Percentiles rank a stretch among this genome's conserved stretches.
Conservation (phyloP, 2,797 vertebrate species). For the Pipistrellus pipistrellus region DNA sequence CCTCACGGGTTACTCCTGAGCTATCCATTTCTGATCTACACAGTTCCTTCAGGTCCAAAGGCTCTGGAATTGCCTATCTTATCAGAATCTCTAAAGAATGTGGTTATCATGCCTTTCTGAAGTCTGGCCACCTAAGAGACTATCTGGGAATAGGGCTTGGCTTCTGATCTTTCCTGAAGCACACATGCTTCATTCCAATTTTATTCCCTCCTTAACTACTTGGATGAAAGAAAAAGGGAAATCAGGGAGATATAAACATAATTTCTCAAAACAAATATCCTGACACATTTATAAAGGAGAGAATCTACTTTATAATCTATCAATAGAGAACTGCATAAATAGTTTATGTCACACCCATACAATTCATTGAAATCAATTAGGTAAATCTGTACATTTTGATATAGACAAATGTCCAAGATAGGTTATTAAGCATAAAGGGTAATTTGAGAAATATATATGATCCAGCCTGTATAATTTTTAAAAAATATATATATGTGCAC, state of each 20-base stretch:
- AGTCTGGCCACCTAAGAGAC: background rate
- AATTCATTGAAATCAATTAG: background rate
- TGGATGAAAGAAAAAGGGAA: background rate
- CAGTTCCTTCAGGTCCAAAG: background rate
- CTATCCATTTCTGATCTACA: too few species aligned
- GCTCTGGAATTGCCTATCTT: background rate
- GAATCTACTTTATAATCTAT: background rate
- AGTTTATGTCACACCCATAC: background rate
- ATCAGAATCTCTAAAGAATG: background rate
- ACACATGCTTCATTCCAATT: background rate
- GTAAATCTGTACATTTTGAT: background rate
- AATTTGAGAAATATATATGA: background rate
- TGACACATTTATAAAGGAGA: conserved; percentile 36
- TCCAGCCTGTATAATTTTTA: background rate
- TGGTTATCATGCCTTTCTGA: background rate
- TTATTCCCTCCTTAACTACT: background rate
- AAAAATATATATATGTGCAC: background rate
- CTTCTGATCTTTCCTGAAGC: background rate
- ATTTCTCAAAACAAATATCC: background rate
- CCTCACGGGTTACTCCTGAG: background rate
- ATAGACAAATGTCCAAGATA: background rate
- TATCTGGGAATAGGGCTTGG: background rate
- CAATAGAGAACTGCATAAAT: background rate
- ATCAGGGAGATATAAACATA: background rate
- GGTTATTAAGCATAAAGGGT: background rate